Base-by-base conservation (phyloP, 2,797 vertebrate genomes). In the Sebastes hubbsi region DNA sequence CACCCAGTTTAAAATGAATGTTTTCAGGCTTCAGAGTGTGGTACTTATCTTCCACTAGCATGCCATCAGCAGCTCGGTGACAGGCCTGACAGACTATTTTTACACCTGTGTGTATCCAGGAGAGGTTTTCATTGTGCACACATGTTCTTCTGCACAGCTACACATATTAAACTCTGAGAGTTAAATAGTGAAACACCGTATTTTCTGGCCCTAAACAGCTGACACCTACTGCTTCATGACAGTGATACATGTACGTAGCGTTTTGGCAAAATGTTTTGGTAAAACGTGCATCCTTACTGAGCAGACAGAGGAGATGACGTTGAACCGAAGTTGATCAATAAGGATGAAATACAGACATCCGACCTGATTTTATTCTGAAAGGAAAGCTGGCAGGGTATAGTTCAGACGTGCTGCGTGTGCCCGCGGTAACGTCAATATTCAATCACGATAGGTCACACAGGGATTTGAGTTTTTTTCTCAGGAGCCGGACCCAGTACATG, bases 391-490 rank as follows among this genome's bases (percentile, higher is more conserved):
- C 79, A 10, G 54, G 72, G 54, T 68, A 16, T 77, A 42, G 75
- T 79, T 80, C 25, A 74, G 77, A 77, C 73, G 52, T 38, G 66
- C 49, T 16, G 52, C 18, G 30, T 85, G 24, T 24, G 83, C 81
- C 82, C 18, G 77, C 63, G 75, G 81, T 38, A 14, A 81, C 18
- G 62, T 92, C 87, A 89, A 90, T 91, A 88, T 82, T 84, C 70
- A 82, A 82, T 87, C 82, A 84, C 66, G 72, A 54, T 3, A 59
- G 65, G 71, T 71, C 70, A 62, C 27, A 63, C 8, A 16, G 7
- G 55, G 59, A 78, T 67, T 18, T 18, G 20, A 52, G 42, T 54
- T 70, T 65, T 65, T 42, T 42, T 71, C 67, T 61, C 34, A 27
- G 25, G 32, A 75, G 63, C 34, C 27, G 6, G 29, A 70, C 16